A percentile compares a stretch with the other conserved stretches of the same genome.
These are phyloP conservation scores for Mesembrinibis cayennensis DNA, from an alignment of 2,113 vertebrate genomes.

Conservation along the genomic window DNA sequence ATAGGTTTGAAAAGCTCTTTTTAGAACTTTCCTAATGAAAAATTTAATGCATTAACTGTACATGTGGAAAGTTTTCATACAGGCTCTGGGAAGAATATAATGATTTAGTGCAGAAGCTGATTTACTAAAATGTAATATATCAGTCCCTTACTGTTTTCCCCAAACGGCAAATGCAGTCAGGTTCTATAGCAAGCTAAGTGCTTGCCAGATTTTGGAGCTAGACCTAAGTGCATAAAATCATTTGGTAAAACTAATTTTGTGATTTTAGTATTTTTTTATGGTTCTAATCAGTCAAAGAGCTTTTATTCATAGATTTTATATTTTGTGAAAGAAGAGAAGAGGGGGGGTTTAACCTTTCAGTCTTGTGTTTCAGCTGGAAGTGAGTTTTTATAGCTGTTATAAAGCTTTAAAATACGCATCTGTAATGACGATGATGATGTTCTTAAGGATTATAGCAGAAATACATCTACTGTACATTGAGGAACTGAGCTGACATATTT, in stretches of 20 bases:
- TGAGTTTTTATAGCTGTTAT: not conserved
- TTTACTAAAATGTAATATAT: not conserved
- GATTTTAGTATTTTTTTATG: not conserved
- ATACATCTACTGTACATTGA: not conserved
- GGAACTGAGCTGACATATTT: not conserved
- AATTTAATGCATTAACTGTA: not conserved
- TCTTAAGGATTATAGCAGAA: not conserved
- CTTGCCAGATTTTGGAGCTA: not conserved
- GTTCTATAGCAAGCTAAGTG: not conserved
- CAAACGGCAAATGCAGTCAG: not conserved
- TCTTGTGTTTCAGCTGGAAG: constrained; percentile 18
- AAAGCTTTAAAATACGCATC: not conserved
- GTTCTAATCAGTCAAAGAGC: not conserved
- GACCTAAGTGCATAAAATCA: not conserved
- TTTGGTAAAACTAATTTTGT: not conserved
- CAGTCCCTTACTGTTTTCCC: not conserved
- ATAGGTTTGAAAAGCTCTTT: not conserved
- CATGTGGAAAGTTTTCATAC: not conserved
- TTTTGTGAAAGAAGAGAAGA: not conserved
- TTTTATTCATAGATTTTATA: not conserved
- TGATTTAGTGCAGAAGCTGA: not conserved
- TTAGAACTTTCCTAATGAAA: not conserved
- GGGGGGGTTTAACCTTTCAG: not conserved
- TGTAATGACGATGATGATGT: not conserved
- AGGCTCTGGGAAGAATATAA: not conserved